Conservation (phyloP, 2,113 vertebrate species). For the Pedetes capensis region DNA sequence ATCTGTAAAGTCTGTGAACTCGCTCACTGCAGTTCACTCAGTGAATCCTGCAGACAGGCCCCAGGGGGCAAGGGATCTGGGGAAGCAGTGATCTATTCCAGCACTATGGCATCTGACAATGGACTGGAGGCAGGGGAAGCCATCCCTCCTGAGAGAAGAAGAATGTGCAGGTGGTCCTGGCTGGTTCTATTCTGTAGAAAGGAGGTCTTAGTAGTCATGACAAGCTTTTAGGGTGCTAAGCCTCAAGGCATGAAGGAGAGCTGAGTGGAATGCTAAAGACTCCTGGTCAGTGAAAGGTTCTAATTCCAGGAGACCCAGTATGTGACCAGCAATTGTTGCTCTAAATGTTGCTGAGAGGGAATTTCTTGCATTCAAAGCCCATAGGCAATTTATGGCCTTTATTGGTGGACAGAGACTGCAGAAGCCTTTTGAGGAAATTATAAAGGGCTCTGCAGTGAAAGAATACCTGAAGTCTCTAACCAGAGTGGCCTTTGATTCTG, state of each 20-base stretch:
- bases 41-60: not conserved
- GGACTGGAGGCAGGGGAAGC: not conserved
- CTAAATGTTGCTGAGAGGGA: not conserved
- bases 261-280: not conserved
- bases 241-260: not conserved
- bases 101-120: not conserved
- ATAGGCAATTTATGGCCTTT: not conserved
- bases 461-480: not conserved
- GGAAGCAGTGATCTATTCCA: not conserved
- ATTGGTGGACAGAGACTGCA: not conserved
- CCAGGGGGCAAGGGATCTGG: not conserved
- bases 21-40: not conserved
- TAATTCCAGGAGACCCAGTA: not conserved
- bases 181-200: not conserved
- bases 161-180: too few relatives aligned
- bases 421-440: not conserved
- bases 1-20: not conserved
- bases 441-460: not conserved
- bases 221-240: not conserved
- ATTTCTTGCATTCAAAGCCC: not conserved
- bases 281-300: not conserved
- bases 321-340: not conserved
- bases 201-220: not conserved
- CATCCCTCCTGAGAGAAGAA: too few relatives aligned
- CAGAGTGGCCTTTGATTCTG: not conserved